Evolutionary conservation across 2,797 vertebrate genomes (phyloP).

Genomic region (Myoxocephalus aenaeus): DNA sequence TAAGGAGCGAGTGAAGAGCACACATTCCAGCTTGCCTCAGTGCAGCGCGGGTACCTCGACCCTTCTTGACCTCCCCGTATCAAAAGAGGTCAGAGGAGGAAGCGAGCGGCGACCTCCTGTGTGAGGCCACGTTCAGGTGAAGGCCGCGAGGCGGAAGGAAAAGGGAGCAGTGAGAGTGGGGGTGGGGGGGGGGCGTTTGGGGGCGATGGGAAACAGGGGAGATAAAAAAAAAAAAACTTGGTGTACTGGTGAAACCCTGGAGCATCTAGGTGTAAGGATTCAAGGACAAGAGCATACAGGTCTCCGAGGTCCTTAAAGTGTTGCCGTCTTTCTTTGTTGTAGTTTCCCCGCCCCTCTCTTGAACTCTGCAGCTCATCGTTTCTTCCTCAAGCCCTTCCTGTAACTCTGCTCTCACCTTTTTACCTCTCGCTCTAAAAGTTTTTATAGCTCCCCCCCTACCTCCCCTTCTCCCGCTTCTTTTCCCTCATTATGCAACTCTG

Average conservation of each 20-base stretch:
- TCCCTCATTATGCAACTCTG: constrained; percentile 47
- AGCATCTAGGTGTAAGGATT: constrained; percentile 3
- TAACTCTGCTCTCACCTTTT: constrained; percentile 49
- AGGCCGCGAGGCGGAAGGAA: not conserved
- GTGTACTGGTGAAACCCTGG: not conserved
- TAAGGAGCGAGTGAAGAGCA: constrained; percentile 3
- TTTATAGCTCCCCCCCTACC: constrained; percentile 8
- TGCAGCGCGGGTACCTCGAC: constrained; percentile 17
- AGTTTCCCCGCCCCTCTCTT: constrained; percentile 1
- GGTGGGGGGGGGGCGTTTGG: not conserved
- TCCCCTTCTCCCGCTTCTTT: not conserved
- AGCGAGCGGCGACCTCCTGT: constrained; percentile 11
- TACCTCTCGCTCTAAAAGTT: constrained; percentile 21
- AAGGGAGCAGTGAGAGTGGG: too few relatives aligned
- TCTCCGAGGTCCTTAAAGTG: constrained; percentile 4
- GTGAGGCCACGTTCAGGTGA: constrained; percentile 47
- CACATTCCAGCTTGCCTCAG: constrained; percentile 2
- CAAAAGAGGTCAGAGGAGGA: constrained; percentile 56
- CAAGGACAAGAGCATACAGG: not conserved
- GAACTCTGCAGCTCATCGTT: constrained; percentile 16
- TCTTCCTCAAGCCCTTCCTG: constrained; percentile 42
- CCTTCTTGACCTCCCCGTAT: constrained; percentile 27
- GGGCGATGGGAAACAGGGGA: not conserved
- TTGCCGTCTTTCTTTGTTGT: not conserved
- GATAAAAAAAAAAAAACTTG: constrained; percentile 9